Evolutionary conservation across 2,113 vertebrate genomes (phyloP).

Genomic region (Dicrurus megarhynchus): DNA sequence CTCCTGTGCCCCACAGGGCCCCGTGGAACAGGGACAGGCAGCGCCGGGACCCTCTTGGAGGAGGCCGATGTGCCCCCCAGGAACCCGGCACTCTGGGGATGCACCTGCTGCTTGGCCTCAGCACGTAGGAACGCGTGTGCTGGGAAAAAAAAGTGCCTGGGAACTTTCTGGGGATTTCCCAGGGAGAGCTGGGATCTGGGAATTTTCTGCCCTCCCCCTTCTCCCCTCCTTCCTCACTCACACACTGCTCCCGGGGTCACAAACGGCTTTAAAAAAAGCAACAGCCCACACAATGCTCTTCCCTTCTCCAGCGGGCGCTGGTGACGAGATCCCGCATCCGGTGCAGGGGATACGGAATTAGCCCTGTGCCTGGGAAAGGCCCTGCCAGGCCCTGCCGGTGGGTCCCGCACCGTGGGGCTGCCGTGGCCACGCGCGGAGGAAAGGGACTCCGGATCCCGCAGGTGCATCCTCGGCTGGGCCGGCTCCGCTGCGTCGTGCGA

Average conservation of each 20-base stretch:
- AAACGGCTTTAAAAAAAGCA: neutral
- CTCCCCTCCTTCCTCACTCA: neutral
- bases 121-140: accelerated
- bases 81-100: accelerated
- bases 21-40: neutral
- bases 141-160: neutral
- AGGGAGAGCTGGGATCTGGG: neutral
- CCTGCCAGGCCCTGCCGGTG: neutral
- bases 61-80: accelerated
- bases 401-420: neutral
- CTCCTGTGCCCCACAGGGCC: neutral
- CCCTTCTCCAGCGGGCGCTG: neutral
- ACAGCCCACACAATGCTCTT: constrained; percentile 31
- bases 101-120: neutral
- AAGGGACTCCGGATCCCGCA: neutral
- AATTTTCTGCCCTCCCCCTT: neutral
- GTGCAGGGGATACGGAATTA: neutral
- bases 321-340: neutral
- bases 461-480: neutral
- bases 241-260: neutral
- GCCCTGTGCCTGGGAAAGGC: constrained; percentile 18
- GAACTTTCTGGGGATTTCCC: constrained; percentile 8
- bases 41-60: accelerated
- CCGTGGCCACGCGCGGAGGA: accelerated
- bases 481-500: accelerated